Base-by-base conservation (phyloP, 2,797 vertebrate genomes). In the Allobates femoralis region DNA sequence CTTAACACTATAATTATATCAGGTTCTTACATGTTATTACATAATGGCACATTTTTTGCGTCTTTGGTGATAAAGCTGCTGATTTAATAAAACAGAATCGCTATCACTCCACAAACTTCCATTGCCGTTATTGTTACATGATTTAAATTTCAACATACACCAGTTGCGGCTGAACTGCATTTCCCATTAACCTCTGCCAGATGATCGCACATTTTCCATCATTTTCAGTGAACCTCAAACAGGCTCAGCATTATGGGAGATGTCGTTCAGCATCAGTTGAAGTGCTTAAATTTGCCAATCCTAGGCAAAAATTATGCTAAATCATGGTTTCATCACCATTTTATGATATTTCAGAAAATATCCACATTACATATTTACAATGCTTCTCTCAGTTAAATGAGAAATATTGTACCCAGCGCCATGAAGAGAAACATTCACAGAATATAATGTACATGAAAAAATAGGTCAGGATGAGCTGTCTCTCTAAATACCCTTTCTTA, bases 401-500 rank as follows among this genome's bases (percentile, higher is more conserved):
- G n/a, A 79, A 55, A 34, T 7, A 79, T 8, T 60, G 26, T 23
- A 56, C 32, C 19, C 41, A 77, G 58, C 18, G 14, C 37, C 46
- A 78, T 77, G 30, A 26, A 62, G n/a, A 51, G 79, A 76, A 62
- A 75, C 66, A 55, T 73, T 50, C 46, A 21, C 28, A 12, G 37
- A 75, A 74, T 78, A 64, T 60, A 81, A 86, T 73, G 78, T 53
- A 75, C 60, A 80, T 60, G 23, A 37, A 79, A 84, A 87, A 84
- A 53, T 37, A 69, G 69, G 37, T 85, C 71, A 81, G 7, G 7
- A 55, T 53, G 56, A 74, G 51, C 75, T 75, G 67, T 80, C 77
- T 81, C 50, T 46, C 67, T 81, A 77, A 81, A 80, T 67, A 80
- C 3, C 53, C 58, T 66, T 79, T 75, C 56, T 67, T 81, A 67